phyloP scores from a whole-genome alignment of 2,888 invertebrate species.

The Acanthococcus lagerstroemiae region DNA sequence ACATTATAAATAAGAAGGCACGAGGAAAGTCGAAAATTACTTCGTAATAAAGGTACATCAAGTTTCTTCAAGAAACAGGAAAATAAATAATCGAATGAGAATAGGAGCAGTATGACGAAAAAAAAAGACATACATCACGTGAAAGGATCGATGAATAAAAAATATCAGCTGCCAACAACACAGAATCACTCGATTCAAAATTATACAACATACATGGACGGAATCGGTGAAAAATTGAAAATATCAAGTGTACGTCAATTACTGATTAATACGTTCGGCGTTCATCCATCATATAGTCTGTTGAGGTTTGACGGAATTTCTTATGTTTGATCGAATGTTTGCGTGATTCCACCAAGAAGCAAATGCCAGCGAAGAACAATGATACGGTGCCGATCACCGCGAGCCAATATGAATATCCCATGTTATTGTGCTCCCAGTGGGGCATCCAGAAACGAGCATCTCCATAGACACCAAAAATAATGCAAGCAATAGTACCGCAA shows the following conservation, averaged over 20 bases:
- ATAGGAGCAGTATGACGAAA: no score
- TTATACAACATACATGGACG: neutral
- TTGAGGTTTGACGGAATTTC: constrained; percentile 47
- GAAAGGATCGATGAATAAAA: no score
- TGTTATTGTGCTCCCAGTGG: constrained; percentile 87
- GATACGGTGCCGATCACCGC: constrained; percentile 68
- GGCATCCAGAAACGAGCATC: constrained; percentile 94
- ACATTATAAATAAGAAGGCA: neutral
- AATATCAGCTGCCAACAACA: neutral
- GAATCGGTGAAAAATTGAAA: neutral
- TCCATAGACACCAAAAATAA: constrained; percentile 81
- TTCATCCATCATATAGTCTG: constrained; percentile 56
- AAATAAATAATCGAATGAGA: no score
- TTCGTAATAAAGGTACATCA: no score
- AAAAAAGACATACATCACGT: no score
- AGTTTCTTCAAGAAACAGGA: no score
- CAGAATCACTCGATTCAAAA: neutral
- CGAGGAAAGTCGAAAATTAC: neutral
- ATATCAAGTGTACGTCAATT: neutral
- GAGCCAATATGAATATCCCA: constrained; percentile 88
- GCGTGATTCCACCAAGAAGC: constrained; percentile 74
- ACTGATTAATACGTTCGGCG: constrained; percentile 51
- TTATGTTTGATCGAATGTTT: constrained; percentile 63
- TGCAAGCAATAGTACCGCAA: constrained; percentile 70
- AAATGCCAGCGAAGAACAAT: constrained; percentile 62